Percentiles rank a stretch among this genome's conserved stretches.
Conservation (phyloP, 2,888 invertebrate species). For the Lycophotia porphyrea region DNA sequence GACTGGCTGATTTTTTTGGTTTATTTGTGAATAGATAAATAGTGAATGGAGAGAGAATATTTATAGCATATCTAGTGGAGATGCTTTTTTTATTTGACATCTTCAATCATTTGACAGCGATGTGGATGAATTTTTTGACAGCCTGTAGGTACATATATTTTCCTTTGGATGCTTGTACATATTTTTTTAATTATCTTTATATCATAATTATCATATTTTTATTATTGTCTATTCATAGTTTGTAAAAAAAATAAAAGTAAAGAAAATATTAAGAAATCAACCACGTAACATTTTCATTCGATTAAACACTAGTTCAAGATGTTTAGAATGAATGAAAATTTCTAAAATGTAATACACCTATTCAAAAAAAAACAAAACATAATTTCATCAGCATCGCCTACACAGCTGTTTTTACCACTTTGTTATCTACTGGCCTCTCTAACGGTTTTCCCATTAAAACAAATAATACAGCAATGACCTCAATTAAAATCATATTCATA, state of each 20-base stretch:
- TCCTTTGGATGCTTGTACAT: too few relatives aligned
- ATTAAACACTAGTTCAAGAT: neutral
- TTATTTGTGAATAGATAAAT: constrained; percentile 29
- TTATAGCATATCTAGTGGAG: constrained; percentile 4
- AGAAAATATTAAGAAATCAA: neutral
- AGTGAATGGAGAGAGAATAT: neutral
- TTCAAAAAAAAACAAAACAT: neutral
- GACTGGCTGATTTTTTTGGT: constrained; percentile 51
- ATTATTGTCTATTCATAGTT: neutral
- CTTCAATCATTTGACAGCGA: neutral
- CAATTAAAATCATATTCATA: constrained; percentile 52
- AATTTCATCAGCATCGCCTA: neutral
- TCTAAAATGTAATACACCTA: neutral
- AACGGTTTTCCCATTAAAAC: too few relatives aligned
- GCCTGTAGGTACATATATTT: neutral
- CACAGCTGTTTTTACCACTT: neutral
- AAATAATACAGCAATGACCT: constrained; percentile 20
- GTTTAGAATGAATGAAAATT: neutral
- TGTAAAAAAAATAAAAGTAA: neutral
- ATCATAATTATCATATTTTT: too few relatives aligned
- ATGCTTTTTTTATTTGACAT: neutral
- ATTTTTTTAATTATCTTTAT: neutral
- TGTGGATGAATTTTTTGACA: neutral
- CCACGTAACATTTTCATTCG: neutral
- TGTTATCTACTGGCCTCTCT: too few relatives aligned